Evolutionary conservation across 1,140 invertebrate genomes (phyloP), one percentile per base, ranked within the genome.

Genomic region (Drosophila kepulauana): DNA sequence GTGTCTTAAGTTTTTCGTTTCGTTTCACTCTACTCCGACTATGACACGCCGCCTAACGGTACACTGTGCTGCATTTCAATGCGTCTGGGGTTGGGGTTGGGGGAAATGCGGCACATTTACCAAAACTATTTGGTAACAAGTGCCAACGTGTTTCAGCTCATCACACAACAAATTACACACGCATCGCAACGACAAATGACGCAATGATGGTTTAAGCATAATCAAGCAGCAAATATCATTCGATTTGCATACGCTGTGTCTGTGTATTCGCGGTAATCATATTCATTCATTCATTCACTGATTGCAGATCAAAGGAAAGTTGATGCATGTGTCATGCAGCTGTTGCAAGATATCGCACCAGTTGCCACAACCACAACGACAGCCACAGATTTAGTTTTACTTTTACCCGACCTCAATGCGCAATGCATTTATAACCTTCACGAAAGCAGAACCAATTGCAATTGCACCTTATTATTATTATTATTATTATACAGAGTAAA

Each of bases 361-460:
- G 33, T 11, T 70, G 56, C 38, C 58, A 28, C 20, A 25, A 33
- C 30, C 5, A 8, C 30, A 33, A 33, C 30, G 20, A 25, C 20
- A 33, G 6, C 30, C 46, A 45, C 10, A 28, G 13, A 28, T 35
- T 41, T 64, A 68, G 61, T 51, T 48, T 61, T 69, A 87, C 84
- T 87, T 89, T 89, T 87, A 88, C 80, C 85, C 78, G 84, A 84
- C 84, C 84, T 54, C 74, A 66, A 87, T 89, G 87, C 69, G 13
- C 38, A 75, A n/a, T 52, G 59, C 10, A 45, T 45, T 63, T 48
- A 33, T 30, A 66, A 80, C 13, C 82, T 49, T 49, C 81, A 81
- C 28, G 84, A 87, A 88, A 87, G 84, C 82, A 87, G 84, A 87
- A 87, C 85, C 54, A 87, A 89, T 89, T 89, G 74, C 77, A 75